Conservation (phyloP, 1,140 invertebrate species). For the Tetragnatha versicolor region DNA sequence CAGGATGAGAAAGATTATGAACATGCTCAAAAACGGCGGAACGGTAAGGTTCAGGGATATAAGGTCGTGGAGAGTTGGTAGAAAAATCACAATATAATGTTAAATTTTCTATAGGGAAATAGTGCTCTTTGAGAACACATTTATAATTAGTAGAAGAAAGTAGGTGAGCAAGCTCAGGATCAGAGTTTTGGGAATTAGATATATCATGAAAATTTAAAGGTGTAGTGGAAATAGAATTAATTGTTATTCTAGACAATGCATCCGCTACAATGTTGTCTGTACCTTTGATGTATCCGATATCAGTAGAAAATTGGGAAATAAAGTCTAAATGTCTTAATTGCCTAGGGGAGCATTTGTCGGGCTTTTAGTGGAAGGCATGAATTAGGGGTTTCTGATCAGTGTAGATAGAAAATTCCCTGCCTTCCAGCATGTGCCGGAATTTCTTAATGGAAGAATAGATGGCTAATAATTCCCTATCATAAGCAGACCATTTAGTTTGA, state of each 20-base stretch:
- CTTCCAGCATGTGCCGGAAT: constrained; percentile 60
- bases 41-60: constrained; percentile 19
- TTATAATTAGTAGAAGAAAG: background rate
- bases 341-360: constrained; percentile 55
- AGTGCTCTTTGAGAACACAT: background rate
- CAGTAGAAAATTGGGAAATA: constrained; percentile 62
- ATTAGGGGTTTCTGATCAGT: constrained; percentile 61
- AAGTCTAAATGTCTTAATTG: constrained; percentile 62
- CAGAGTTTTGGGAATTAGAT: background rate
- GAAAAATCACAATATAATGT: constrained; percentile 29
- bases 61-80: background rate
- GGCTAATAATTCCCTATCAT: constrained; percentile 60
- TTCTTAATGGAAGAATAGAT: constrained; percentile 57
- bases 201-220: background rate
- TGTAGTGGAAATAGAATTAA: background rate
- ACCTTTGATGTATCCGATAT: constrained; percentile 62
- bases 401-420: constrained; percentile 58
- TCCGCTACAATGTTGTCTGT: constrained; percentile 59
- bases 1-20: constrained; percentile 35
- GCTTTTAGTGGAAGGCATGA: constrained; percentile 54
- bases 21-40: background rate
- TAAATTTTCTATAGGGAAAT: too few species aligned
- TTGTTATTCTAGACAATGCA: constrained; percentile 20
- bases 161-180: background rate
- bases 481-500: constrained; percentile 52